Evolutionary conservation across 2,888 invertebrate genomes (phyloP).

Genomic region (Pachliopta kotzebuea): DNA sequence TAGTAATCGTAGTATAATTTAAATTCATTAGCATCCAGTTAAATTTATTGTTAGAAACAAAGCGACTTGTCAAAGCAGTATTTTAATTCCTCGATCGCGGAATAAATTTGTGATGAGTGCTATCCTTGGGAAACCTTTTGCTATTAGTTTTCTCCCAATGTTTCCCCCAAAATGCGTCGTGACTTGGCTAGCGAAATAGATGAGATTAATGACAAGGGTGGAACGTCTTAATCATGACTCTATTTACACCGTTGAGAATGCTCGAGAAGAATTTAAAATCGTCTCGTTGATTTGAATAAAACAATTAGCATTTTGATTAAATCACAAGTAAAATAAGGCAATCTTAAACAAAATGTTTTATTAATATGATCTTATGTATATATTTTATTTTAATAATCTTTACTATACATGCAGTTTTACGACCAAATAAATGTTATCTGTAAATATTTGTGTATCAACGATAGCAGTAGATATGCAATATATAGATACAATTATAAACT

Average conservation of each 20-base stretch:
- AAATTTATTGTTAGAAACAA: background rate
- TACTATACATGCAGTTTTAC: too few species aligned
- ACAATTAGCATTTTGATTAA: background rate
- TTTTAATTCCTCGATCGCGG: slow-evolving; percentile 40
- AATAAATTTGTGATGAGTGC: slow-evolving; percentile 52
- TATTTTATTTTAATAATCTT: too few species aligned
- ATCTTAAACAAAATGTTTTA: too few species aligned
- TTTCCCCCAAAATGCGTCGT: slow-evolving; percentile 47
- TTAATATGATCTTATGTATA: too few species aligned
- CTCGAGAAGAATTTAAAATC: background rate
- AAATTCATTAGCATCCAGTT: background rate
- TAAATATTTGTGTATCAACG: too few species aligned
- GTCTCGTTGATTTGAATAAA: slow-evolving; percentile 1
- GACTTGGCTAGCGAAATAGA: slow-evolving; percentile 65
- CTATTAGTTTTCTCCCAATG: slow-evolving; percentile 37
- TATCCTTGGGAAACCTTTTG: slow-evolving; percentile 50
- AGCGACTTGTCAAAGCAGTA: slow-evolving; percentile 36
- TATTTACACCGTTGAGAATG: slow-evolving; percentile 41
- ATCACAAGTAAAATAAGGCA: too few species aligned
- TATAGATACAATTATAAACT: too few species aligned
- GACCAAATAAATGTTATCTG: too few species aligned
- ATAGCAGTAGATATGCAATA: too few species aligned
- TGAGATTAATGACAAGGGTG: slow-evolving; percentile 74
- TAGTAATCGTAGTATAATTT: background rate
- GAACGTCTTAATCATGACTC: slow-evolving; percentile 43